Evolutionary conservation across 2,797 vertebrate species (phyloP).

Genomic region (Rhinophrynus dorsalis): DNA sequence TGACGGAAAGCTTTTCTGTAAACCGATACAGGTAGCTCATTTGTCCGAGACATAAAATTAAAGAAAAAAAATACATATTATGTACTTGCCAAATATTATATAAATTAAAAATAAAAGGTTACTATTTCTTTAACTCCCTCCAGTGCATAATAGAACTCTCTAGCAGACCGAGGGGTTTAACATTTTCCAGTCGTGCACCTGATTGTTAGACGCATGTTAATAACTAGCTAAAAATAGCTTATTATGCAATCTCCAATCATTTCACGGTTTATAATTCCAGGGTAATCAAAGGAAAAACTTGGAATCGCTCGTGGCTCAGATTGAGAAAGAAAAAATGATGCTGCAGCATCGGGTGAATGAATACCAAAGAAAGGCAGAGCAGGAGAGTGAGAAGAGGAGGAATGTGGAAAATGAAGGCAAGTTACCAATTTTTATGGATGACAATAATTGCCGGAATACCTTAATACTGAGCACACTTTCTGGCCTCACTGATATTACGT

Average conservation of each 20-base stretch:
- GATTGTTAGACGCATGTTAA: background rate
- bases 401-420: slow-evolving; percentile 96
- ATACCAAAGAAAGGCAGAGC: slow-evolving; percentile 94
- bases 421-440: slow-evolving; percentile 3
- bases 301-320: slow-evolving; percentile 81
- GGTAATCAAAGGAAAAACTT: slow-evolving; percentile 81
- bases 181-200: slow-evolving; percentile 4
- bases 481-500: background rate
- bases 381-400: slow-evolving; percentile 92
- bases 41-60: too few relatives aligned
- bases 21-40: too few relatives aligned
- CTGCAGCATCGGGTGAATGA: slow-evolving; percentile 89
- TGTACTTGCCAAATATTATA: too few relatives aligned
- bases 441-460: background rate
- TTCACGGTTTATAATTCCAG: slow-evolving; percentile 58
- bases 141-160: too few relatives aligned
- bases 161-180: too few relatives aligned
- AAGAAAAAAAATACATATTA: too few relatives aligned
- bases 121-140: too few relatives aligned
- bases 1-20: too few relatives aligned
- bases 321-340: slow-evolving; percentile 96
- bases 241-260: slow-evolving; percentile 6
- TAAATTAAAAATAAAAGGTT: too few relatives aligned
- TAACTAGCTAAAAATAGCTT: slow-evolving; percentile 21
- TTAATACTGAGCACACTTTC: background rate